Evolutionary conservation across 2,888 invertebrate species (phyloP), one percentile per base, ranked within the genome.

Genomic region (Amphimallon solstitiale): DNA sequence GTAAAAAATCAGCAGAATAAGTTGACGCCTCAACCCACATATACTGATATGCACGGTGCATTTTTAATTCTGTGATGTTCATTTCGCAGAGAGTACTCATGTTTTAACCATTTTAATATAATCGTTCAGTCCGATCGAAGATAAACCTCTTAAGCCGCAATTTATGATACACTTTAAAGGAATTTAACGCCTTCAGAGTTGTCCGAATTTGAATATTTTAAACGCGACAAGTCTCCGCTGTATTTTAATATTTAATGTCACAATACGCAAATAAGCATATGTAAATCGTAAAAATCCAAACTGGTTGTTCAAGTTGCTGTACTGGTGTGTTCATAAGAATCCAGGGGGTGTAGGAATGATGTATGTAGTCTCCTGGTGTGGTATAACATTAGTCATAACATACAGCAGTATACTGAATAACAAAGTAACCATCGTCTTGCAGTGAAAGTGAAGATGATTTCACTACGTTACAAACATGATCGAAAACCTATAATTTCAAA

Each of bases 261-360:
- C 49, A 63, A 63, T 63, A 51, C 49, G 63, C 63, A 51, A 63
- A 63, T 52, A 63, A 63, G 43, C 45, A 19, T 21, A 52, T 52
- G 63, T 40, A 52, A 63, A 62, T 62, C 17, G 35, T n/a, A 63
- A 34, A 45, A n/a, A n/a, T 60, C 63, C 29, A 40, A 63, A 63
- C 38, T 49, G 62, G 63, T 51, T 38, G 52, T 17, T 19, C 29
- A 35, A 48, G 51, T 21, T 40, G 63, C 6, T 49, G 62, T 48
- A 49, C 19, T 29, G 21, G 37, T 19, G 37, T 19, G 37, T 35
- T 21, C 51, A 15, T 29, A 29, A 29, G 29, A 29, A 29, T 29
- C 29, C 29, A 5, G 29, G 29, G 29, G 29, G 29, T 29, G 29
- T 29, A 29, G 1, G 3, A 9, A 29, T 29, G 29, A 29, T 29